Percentiles rank a stretch among this genome's conserved stretches.
phyloP scores from a whole-genome alignment of 1,140 invertebrate genomes.

The Gryllus bimaculatus region DNA sequence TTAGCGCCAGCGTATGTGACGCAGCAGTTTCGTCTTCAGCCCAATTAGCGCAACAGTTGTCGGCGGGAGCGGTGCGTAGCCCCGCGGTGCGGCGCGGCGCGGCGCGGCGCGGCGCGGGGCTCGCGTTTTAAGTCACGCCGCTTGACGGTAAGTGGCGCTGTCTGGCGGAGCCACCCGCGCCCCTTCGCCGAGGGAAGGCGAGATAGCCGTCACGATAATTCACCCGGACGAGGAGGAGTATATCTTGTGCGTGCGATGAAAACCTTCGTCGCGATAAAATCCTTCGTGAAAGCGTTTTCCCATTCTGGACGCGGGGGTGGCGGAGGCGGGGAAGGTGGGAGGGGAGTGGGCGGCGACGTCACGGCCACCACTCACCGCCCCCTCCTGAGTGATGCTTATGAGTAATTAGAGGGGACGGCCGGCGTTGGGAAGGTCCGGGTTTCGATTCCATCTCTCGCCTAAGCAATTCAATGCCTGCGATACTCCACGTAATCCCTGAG shows the following conservation, averaged over 20 bases:
- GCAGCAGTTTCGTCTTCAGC: background rate
- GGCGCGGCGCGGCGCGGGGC: too few relatives aligned
- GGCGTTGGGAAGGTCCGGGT: too few relatives aligned
- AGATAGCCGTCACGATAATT: background rate
- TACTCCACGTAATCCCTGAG: too few relatives aligned
- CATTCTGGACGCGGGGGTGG: background rate
- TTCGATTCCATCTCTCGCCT: too few relatives aligned
- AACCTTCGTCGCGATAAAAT: background rate
- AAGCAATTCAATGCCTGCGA: too few relatives aligned
- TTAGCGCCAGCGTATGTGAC: background rate
- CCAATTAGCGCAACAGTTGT: slow-evolving; percentile 1
- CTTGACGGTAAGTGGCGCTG: background rate
- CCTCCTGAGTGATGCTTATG: too few relatives aligned
- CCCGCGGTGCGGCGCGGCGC: too few relatives aligned
- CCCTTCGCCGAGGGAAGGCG: too few relatives aligned
- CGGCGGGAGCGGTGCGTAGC: too few relatives aligned
- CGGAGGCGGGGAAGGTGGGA: background rate
- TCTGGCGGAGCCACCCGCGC: background rate
- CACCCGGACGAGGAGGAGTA: background rate
- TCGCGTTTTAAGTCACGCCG: too few relatives aligned
- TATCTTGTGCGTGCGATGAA: background rate
- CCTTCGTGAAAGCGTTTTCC: background rate
- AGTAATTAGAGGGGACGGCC: too few relatives aligned
- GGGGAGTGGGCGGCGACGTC: background rate
- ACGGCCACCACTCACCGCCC: background rate